phyloP scores from a whole-genome alignment of 2,113 vertebrate species.

The Empidonax traillii region DNA sequence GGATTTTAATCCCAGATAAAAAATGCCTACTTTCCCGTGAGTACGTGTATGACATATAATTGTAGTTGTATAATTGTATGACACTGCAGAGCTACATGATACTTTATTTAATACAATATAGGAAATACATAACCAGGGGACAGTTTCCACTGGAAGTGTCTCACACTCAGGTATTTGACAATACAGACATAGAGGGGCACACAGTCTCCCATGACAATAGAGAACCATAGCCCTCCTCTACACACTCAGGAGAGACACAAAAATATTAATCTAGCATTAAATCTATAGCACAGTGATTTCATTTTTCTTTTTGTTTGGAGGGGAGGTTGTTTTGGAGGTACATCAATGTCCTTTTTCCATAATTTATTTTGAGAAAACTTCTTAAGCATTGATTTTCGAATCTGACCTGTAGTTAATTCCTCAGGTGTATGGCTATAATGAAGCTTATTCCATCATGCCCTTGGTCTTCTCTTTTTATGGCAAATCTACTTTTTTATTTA shows the following conservation, averaged over 20 bases:
- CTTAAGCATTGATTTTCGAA: neutral
- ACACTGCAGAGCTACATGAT: neutral
- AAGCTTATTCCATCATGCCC: neutral
- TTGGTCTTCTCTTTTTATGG: neutral
- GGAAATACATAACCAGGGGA: neutral
- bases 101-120: neutral
- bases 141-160: neutral
- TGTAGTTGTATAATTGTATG: neutral
- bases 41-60: neutral
- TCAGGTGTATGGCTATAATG: neutral
- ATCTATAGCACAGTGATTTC: neutral
- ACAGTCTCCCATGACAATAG: neutral
- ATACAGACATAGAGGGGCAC: fast-evolving
- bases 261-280: neutral
- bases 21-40: neutral
- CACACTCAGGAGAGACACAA: neutral
- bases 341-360: neutral
- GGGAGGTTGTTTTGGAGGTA: neutral
- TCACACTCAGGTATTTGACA: neutral
- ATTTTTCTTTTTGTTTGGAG: neutral
- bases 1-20: neutral
- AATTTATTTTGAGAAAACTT: neutral
- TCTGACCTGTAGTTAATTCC: neutral
- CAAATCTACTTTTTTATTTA: neutral
- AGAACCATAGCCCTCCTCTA: neutral